A percentile compares a stretch with the other conserved stretches of the same genome.
Conservation (phyloP, 1,140 invertebrate species). For the Macrostomum lignano region DNA sequence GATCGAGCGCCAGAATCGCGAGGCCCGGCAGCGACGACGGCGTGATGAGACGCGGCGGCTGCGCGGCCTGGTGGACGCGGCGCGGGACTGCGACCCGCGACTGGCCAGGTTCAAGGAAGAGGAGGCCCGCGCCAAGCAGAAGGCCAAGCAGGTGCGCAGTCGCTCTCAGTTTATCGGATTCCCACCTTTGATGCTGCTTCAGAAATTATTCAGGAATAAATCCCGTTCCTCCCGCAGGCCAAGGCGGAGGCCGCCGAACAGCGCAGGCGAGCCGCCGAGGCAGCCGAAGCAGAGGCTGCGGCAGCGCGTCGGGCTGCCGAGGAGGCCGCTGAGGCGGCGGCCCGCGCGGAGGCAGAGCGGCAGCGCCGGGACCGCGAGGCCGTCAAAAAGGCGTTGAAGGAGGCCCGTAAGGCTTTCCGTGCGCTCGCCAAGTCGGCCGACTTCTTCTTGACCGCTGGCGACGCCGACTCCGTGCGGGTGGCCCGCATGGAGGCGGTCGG, state of each 20-base stretch:
- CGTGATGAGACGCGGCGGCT: slow-evolving; percentile 1
- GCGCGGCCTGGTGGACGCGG: background rate
- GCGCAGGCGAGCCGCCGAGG: background rate
- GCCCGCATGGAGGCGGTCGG: too few species aligned
- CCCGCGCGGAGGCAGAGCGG: background rate
- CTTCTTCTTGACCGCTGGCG: background rate
- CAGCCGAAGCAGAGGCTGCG: background rate
- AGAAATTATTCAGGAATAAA: too few species aligned
- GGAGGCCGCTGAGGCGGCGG: background rate
- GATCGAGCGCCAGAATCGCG: background rate
- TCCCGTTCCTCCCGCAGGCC: too few species aligned
- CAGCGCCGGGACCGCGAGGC: background rate
- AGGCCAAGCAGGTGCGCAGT: background rate
- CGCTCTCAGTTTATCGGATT: too few species aligned
- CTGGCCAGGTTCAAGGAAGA: slow-evolving; percentile 1
- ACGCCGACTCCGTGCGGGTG: too few species aligned
- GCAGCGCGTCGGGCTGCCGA: background rate
- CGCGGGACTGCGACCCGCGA: slow-evolving; percentile 2
- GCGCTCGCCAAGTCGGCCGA: background rate
- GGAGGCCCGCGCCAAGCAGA: background rate
- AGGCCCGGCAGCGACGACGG: background rate
- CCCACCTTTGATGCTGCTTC: too few species aligned
- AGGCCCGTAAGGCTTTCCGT: background rate
- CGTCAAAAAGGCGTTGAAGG: background rate
- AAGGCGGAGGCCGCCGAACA: background rate